Base-by-base conservation (phyloP, 2,113 vertebrate genomes). In the Catharus minimus region DNA sequence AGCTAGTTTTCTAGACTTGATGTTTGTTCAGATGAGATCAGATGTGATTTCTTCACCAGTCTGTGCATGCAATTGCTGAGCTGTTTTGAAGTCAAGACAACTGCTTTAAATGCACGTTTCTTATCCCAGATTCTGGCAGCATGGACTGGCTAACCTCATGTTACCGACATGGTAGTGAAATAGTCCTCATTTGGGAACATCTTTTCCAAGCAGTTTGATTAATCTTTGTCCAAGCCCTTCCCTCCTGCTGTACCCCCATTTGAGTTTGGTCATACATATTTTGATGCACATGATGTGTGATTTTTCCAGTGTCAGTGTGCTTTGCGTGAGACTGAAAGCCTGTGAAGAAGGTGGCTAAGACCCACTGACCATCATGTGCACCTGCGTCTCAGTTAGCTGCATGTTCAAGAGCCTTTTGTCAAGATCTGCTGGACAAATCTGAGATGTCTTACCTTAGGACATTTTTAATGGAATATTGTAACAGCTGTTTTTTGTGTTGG, bases 391-490 rank as follows among this genome's bases (percentile, higher is more conserved):
- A 32, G 50, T 87, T 84, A 90, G 69, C 76, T 72, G 57, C 80
- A 53, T 1, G 2, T 76, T 77, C 68, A 52, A 52, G 82, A 81
- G 44, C 2, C 1, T 68, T 93, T 84, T 92, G 58, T 79, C 80
- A 90, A 86, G 80, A 90, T 95, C 89, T 86, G 73, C 52, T 77
- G 82, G 79, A 67, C 82, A 92, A 86, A 94, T 77, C 71, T 72
- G 57, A 71, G 28, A 10, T 81, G 19, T 75, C 5, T 66, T 75
- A 47, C 75, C 5, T 62, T 71, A 86, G 49, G 60, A 82, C 21
- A 20, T 71, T 92, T 86, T 47, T 22, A 62, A 57, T 66, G 49
- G 53, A 78, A 20, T 91, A n/a, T 47, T 3, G 1, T 46, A 61
- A 46, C 82, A 66, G 41, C n/a, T 69, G 73, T 19, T 61, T 43